Base-by-base conservation (phyloP, 2,888 invertebrate genomes). In the Hypomecis punctinalis region DNA sequence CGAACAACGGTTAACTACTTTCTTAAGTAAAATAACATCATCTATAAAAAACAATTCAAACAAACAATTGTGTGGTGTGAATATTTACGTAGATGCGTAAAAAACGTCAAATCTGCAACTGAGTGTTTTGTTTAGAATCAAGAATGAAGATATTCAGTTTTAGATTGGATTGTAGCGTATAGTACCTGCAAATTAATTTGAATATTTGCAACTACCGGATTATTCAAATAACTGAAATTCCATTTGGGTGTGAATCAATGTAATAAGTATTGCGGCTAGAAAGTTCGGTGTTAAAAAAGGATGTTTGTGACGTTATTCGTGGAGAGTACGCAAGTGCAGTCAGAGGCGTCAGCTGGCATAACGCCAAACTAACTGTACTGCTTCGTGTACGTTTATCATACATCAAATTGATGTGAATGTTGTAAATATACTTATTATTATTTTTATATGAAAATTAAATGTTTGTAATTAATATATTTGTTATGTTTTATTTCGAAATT, bases 361-460 rank as follows among this genome's bases (percentile, higher is more conserved):
- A 76, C 76, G 83, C 83, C 82, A 83, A 84, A 85, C 77, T 80
- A 69, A 64, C 69, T 67, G 80, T 81, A 84, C 80, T 84, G 83
- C 81, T 79, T 78, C 70, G 69, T 71, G 69, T 71, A 68, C 57
- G 76, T 80, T 78, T 83, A 80, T 83, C 76, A 83, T 90, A 82
- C 92, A 93, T 93, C 93, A 92, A 91, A 92, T 91, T 93, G 92
- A 91, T 93, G 91, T 89, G 78, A 84, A 80, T 83, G 79, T 86
- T 92, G 93, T 93, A 92, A 92, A 93, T 93, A 92, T 81, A 70
- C 71, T 68, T 85, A 82, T 86, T 85, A 82, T 86, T 90, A 88
- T 90, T 89, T 88, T 88, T 70, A 81, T 90, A 89, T 78, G 73
- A 86, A n/a, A n/a, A 83, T 86, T 85, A 84, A 86, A 84, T 85